Evolutionary conservation across 2,888 invertebrate species (phyloP).

Genomic region (Philhelius pedissequus): DNA sequence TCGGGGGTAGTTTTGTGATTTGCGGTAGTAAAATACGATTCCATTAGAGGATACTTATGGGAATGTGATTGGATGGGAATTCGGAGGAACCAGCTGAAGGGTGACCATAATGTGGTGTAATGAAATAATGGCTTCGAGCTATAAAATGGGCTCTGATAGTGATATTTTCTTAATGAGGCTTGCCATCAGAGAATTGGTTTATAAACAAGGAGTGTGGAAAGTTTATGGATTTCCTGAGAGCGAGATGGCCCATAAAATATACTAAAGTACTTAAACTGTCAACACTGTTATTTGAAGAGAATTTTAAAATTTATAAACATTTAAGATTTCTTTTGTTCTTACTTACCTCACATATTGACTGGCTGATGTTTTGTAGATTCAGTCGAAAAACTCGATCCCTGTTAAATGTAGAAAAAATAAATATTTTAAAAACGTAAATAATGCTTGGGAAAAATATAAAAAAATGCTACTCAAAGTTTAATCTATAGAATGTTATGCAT

Average conservation of each 20-base stretch:
- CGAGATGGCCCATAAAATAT: background rate
- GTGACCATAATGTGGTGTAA: constrained; percentile 58
- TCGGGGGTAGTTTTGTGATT: background rate
- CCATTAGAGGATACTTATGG: constrained; percentile 59
- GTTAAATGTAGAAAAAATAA: constrained; percentile 76
- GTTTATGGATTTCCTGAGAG: background rate
- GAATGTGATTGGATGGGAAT: constrained; percentile 1
- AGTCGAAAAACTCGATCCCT: constrained; percentile 85
- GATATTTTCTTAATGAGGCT: constrained; percentile 56
- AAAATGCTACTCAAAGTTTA: no score
- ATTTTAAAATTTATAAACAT: background rate
- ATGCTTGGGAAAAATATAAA: background rate
- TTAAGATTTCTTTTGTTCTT: background rate
- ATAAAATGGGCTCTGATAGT: constrained; percentile 53
- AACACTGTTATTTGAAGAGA: background rate
- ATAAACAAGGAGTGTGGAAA: background rate
- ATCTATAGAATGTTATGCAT: no score
- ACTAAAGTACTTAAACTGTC: background rate
- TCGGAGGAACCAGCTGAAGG: background rate
- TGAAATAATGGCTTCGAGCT: constrained; percentile 59
- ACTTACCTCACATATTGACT: constrained; percentile 84
- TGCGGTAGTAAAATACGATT: constrained; percentile 25
- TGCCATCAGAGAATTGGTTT: constrained; percentile 36
- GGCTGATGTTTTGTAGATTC: constrained; percentile 84
- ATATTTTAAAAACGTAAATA: background rate